phyloP scores from a whole-genome alignment of 35 echinoderm and acorn worm genomes.

The Heliocidaris erythrogramma region DNA sequence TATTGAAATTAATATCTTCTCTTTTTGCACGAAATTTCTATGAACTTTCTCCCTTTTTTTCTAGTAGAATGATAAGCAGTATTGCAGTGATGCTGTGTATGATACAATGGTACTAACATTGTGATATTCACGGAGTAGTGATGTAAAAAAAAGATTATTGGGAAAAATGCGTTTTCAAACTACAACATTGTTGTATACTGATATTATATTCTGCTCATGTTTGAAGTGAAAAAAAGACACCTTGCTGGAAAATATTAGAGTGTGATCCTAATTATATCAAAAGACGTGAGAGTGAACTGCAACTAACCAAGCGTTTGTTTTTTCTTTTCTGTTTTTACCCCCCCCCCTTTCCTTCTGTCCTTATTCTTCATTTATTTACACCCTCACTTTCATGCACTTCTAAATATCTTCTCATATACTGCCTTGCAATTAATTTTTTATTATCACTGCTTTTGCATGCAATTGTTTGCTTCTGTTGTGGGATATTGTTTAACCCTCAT shows the following conservation, averaged over 20 bases:
- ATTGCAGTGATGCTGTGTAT: not conserved
- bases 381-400: not conserved
- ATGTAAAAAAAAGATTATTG: no score
- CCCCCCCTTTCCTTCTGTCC: not conserved
- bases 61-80: not conserved
- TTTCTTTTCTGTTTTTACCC: not conserved
- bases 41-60: not conserved
- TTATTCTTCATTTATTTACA: not conserved
- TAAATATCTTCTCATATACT: not conserved
- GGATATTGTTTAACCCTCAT: not conserved
- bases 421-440: not conserved
- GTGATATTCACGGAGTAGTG: not conserved
- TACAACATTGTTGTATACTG: not conserved
- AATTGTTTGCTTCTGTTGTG: not conserved
- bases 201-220: not conserved
- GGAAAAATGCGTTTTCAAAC: not conserved
- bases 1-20: not conserved
- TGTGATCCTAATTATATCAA: not conserved
- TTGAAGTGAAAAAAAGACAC: not conserved
- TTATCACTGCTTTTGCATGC: not conserved
- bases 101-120: not conserved
- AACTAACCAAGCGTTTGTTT: constrained; percentile 11
- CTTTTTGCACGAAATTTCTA: not conserved
- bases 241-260: not conserved
- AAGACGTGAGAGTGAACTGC: not conserved